These are phyloP conservation scores for Gasterosteus nipponicus DNA, from an alignment of 2,113 vertebrate genomes.

Conservation along the genomic window DNA sequence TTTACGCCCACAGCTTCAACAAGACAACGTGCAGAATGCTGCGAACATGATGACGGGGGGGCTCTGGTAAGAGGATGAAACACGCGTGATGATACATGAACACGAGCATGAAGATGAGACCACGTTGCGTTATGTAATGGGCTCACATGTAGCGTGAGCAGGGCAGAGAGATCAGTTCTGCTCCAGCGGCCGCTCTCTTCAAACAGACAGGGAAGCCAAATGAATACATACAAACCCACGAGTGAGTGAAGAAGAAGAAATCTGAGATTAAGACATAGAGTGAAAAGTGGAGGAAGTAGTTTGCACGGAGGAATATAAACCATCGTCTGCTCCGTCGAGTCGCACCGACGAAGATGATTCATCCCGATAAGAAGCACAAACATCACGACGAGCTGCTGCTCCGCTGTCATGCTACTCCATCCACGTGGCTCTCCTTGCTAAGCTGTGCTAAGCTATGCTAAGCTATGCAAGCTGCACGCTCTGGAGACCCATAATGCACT, in stretches of 20 bases:
- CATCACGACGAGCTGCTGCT: neutral
- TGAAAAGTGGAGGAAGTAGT: conserved; percentile 2
- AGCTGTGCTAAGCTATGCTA: neutral
- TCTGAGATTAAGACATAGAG: neutral
- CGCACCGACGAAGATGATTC: conserved; percentile 22
- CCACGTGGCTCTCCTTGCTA: neutral
- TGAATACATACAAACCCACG: no score
- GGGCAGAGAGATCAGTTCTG: conserved; percentile 42
- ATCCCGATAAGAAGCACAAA: conserved; percentile 30
- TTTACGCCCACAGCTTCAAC: neutral
- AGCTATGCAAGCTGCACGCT: conserved; percentile 9
- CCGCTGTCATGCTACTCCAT: neutral
- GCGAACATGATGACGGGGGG: neutral
- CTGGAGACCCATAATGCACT: conserved; percentile 14
- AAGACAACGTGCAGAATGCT: neutral
- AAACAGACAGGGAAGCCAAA: neutral
- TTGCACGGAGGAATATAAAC: neutral
- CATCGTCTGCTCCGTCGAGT: conserved; percentile 26
- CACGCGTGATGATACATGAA: neutral
- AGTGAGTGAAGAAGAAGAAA: neutral
- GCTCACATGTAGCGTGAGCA: conserved; percentile 27
- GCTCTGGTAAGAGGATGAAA: neutral
- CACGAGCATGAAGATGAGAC: neutral
- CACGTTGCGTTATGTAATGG: conserved; percentile 29
- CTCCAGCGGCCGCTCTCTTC: conserved; percentile 9